Evolutionary conservation across 2,888 invertebrate genomes (phyloP).

Genomic region (Lasius platythorax): DNA sequence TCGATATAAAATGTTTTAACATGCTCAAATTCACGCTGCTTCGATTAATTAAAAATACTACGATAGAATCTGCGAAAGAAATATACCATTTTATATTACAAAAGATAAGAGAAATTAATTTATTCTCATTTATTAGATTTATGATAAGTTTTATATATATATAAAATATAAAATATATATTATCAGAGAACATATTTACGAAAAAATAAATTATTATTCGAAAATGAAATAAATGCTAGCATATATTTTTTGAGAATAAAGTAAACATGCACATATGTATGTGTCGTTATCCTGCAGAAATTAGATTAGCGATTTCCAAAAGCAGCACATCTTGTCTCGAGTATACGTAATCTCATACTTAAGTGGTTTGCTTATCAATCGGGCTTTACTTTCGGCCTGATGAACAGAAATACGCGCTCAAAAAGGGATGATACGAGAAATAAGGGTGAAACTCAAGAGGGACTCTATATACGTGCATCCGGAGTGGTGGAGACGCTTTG

Average conservation of each 20-base stretch:
- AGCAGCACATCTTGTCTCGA: background rate
- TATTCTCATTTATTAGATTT: background rate
- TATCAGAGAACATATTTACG: background rate
- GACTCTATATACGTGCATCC: slow-evolving; percentile 34
- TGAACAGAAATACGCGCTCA: slow-evolving; percentile 41
- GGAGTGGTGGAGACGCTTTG: slow-evolving; percentile 68
- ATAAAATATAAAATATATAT: background rate
- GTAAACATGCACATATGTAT: background rate
- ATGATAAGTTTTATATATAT: background rate
- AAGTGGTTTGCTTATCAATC: slow-evolving; percentile 49
- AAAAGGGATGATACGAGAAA: slow-evolving; percentile 48
- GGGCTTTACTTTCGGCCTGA: slow-evolving; percentile 6
- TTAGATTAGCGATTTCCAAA: background rate
- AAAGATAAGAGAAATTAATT: background rate
- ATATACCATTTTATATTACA: background rate
- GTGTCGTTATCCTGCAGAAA: background rate
- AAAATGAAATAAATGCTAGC: background rate
- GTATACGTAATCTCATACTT: background rate
- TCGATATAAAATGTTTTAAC: slow-evolving; percentile 26
- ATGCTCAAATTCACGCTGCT: background rate
- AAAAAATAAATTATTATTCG: background rate
- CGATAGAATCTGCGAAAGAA: background rate
- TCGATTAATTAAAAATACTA: background rate
- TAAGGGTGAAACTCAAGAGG: slow-evolving; percentile 64
- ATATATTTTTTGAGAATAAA: background rate